These are phyloP conservation scores for Petrocephalus schoutedeni DNA, from an alignment of 2,797 vertebrate species.

Conservation along the genomic window DNA sequence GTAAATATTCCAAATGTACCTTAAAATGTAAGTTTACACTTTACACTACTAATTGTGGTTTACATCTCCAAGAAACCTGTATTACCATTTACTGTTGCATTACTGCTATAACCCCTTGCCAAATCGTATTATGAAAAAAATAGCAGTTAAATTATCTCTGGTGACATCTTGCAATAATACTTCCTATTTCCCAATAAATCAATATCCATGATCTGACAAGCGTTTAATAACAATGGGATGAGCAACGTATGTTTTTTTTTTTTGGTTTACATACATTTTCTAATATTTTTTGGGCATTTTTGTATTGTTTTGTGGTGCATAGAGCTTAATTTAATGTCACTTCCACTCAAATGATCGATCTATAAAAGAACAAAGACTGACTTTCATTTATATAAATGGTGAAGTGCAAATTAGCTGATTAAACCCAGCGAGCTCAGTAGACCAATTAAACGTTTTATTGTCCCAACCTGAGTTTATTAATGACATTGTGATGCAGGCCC, in stretches of 20 bases:
- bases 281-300: background rate
- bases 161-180: background rate
- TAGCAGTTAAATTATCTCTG: constrained; percentile 1
- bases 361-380: background rate
- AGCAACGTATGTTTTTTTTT: background rate
- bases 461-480: constrained; percentile 2
- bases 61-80: background rate
- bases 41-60: background rate
- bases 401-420: background rate
- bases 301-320: background rate
- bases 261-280: constrained; percentile 28
- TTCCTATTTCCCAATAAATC: constrained; percentile 47
- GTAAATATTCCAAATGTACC: background rate
- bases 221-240: background rate
- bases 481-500: background rate
- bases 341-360: background rate
- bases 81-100: background rate
- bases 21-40: background rate
- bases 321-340: background rate
- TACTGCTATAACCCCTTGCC: background rate
- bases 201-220: constrained; percentile 80
- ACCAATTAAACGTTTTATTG: constrained; percentile 9
- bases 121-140: background rate
- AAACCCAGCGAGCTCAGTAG: background rate
- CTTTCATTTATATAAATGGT: background rate